These are phyloP conservation scores for Rallus limicola DNA, from an alignment of 2,113 vertebrate genomes.

Conservation along the genomic window DNA sequence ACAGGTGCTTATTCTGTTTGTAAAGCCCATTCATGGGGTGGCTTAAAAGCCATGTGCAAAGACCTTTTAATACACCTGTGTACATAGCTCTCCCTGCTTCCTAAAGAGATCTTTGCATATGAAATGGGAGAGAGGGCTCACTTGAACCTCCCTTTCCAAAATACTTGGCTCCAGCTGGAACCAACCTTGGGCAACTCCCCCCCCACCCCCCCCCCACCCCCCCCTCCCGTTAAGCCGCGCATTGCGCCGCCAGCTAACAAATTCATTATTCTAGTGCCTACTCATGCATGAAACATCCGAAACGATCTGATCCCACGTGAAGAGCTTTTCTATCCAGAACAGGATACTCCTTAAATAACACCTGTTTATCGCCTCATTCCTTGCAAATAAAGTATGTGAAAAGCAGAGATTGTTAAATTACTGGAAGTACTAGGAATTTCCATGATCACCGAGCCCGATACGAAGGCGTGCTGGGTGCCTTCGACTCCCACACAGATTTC, in stretches of 20 bases:
- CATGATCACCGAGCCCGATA: neutral
- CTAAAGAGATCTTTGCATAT: neutral
- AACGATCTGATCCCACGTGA: neutral
- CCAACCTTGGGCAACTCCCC: neutral
- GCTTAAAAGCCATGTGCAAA: neutral
- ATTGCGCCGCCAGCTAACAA: neutral
- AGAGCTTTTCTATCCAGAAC: neutral
- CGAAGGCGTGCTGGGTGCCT: neutral
- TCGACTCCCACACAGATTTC: neutral
- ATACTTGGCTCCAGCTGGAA: neutral
- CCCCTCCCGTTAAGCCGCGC: neutral
- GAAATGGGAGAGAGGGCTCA: neutral
- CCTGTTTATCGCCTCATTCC: conserved; percentile 12
- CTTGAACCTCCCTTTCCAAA: neutral
- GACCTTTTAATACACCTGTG: conserved; percentile 6
- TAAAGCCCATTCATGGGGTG: neutral
- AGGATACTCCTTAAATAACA: neutral
- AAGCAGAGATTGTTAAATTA: neutral
- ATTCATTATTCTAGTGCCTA: conserved; percentile 7
- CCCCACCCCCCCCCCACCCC: neutral
- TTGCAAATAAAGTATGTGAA: neutral
- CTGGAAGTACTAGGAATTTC: neutral
- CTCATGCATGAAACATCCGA: neutral
- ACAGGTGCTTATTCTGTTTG: neutral
- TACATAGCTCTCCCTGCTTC: neutral